phyloP scores from a whole-genome alignment of 2,113 vertebrate genomes.

The Mastomys coucha region DNA sequence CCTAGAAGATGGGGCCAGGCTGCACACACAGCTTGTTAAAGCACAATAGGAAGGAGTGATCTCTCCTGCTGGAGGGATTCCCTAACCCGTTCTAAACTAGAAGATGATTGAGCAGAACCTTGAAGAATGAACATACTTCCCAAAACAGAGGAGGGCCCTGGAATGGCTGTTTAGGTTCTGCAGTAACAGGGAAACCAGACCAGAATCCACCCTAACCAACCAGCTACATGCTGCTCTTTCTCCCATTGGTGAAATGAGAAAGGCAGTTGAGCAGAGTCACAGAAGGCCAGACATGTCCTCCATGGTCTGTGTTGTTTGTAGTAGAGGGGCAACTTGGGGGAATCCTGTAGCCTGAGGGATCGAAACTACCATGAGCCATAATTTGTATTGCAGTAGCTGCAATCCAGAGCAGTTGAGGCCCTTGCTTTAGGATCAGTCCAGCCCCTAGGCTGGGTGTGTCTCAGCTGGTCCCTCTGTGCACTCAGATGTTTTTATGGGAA shows the following conservation, averaged over 20 bases:
- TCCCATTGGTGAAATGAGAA: conserved; percentile 13
- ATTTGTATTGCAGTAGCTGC: neutral
- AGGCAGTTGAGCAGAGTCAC: neutral
- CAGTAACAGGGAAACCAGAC: conserved; percentile 13
- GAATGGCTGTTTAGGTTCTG: neutral
- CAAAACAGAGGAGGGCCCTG: conserved; percentile 2
- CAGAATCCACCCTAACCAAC: neutral
- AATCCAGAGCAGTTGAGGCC: neutral
- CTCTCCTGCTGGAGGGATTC: conserved; percentile 13
- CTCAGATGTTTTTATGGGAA: neutral
- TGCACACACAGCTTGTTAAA: neutral
- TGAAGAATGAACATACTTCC: conserved; percentile 49
- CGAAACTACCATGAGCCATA: neutral
- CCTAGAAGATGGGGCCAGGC: neutral
- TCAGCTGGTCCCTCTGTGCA: neutral
- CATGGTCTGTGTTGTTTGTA: neutral
- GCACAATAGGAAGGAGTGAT: neutral
- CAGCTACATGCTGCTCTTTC: neutral
- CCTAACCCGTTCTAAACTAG: conserved; percentile 15
- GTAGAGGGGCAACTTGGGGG: neutral
- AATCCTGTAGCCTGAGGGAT: neutral
- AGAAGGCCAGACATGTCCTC: neutral
- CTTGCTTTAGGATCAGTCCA: neutral
- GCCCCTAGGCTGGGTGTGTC: neutral
- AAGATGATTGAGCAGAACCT: conserved; percentile 13